Base-by-base conservation (phyloP, 1,140 invertebrate genomes). In the Drosophila arizonae region DNA sequence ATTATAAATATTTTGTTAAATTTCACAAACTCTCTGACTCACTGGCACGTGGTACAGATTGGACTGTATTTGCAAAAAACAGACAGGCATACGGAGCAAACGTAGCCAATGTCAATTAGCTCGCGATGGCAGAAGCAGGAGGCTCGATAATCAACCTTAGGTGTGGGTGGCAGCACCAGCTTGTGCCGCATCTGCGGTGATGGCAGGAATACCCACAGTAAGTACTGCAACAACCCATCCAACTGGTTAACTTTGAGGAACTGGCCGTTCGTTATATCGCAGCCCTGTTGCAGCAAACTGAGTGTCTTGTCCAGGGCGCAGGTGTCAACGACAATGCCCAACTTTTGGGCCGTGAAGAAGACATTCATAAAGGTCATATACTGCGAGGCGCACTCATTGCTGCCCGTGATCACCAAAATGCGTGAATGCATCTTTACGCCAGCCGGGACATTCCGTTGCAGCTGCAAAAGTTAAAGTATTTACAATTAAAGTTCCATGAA, bases 311-410 rank as follows among this genome's bases (percentile, higher is more conserved):
- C 97, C 61, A 99, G 90, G 9, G 98, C 96, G 90, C 98, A 99
- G 3, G 98, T 97, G 93, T 99, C 98, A 54, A 99, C 94, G 17
- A 97, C 93, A 61, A 99, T 95, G 93, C 96, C 96, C 94, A 98
- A 93, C 94, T 97, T 97, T 96, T 94, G 97, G 43, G 98, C 97
- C 28, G 98, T 98, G 79, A 99, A 99, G 90, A 99, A 99, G 21
- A 97, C 96, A 93, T 99, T 99, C 97, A 99, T 99, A 79, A 98
- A 98, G 91, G 98, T 98, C 95, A 99, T 99, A 86, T 99, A 99
- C 81, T 99, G 98, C 0, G 96, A 96, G 0, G 97, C 96, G 21
- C 96, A 96, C 91, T 99, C 97, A 28, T 96, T 95, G 90, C 97
- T 97, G 3, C 96, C 97, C 3, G 97, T 97, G 1, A 99, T 93